These are phyloP conservation scores for Phycodurus eques DNA, from an alignment of 2,113 vertebrate genomes.

Conservation along the genomic window DNA sequence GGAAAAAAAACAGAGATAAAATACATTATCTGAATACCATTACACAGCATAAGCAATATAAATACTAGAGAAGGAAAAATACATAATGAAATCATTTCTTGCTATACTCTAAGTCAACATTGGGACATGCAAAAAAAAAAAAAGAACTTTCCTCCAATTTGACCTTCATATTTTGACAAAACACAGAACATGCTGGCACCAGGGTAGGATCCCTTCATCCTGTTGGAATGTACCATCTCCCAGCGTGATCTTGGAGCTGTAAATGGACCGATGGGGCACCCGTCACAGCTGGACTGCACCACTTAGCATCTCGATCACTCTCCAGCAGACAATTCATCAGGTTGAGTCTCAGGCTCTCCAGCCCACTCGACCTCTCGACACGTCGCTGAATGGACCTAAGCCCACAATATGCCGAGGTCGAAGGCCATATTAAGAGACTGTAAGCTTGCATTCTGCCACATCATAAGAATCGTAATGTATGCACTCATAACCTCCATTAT, in stretches of 20 bases:
- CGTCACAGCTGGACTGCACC: slow-evolving; percentile 67
- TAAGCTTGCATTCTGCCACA: slow-evolving; percentile 30
- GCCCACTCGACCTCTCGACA: slow-evolving; percentile 71
- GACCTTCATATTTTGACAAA: slow-evolving; percentile 50
- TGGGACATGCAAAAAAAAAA: slow-evolving; percentile 34
- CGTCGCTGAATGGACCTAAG: slow-evolving; percentile 50
- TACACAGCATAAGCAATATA: slow-evolving; percentile 15
- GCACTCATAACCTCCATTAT: slow-evolving; percentile 12
- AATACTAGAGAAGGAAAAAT: slow-evolving; percentile 12
- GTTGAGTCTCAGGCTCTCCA: slow-evolving; percentile 43
- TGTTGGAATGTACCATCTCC: slow-evolving; percentile 49
- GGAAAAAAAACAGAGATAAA: slow-evolving; percentile 54
- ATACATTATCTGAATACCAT: slow-evolving; percentile 36
- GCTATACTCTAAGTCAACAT: slow-evolving; percentile 24
- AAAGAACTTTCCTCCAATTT: slow-evolving; percentile 41
- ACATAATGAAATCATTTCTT: background rate
- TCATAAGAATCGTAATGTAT: background rate
- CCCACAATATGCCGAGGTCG: slow-evolving; percentile 59
- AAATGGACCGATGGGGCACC: slow-evolving; percentile 68
- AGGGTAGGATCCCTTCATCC: slow-evolving; percentile 25
- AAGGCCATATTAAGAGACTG: slow-evolving; percentile 51
- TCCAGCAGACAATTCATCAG: slow-evolving; percentile 33
- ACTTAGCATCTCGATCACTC: slow-evolving; percentile 63
- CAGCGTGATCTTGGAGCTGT: slow-evolving; percentile 46
- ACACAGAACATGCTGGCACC: slow-evolving; percentile 22